A percentile compares a stretch with the other conserved stretches of the same genome.
These are phyloP conservation scores for Aurelia sp. DNA, from an alignment of 30 jellyfish, hydroid and myxozoan genomes.

Conservation along the genomic window DNA sequence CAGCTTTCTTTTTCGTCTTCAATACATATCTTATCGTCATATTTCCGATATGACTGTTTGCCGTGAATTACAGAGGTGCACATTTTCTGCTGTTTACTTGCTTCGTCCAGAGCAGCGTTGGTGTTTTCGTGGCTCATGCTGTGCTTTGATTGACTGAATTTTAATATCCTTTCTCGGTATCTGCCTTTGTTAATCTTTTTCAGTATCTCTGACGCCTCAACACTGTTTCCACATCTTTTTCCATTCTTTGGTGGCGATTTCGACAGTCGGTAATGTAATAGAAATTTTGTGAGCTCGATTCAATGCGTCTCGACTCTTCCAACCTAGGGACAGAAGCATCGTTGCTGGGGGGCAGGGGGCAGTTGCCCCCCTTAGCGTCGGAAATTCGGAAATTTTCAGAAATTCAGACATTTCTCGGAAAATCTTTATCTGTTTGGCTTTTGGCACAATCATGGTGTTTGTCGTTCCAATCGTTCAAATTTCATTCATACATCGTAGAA, in stretches of 20 bases:
- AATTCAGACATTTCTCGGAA: too few species aligned
- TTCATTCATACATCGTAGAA: too few species aligned
- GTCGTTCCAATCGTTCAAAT: too few species aligned
- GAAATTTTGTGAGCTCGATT: neutral
- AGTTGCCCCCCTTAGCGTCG: too few species aligned
- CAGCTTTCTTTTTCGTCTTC: too few species aligned
- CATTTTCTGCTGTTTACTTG: conserved; percentile 14
- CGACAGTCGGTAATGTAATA: neutral
- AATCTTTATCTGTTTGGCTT: too few species aligned
- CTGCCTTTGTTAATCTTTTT: conserved; percentile 8
- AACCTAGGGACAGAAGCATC: too few species aligned
- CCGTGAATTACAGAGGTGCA: neutral
- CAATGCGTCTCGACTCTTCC: too few species aligned
- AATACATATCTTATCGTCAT: conserved; percentile 6
- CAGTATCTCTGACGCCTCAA: conserved; percentile 11
- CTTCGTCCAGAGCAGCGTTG: conserved; percentile 21
- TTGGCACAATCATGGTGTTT: too few species aligned
- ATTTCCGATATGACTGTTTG: conserved; percentile 7
- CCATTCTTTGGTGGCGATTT: neutral
- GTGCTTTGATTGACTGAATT: conserved; percentile 6
- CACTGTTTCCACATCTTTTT: neutral
- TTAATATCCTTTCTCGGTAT: neutral
- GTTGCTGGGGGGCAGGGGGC: too few species aligned
- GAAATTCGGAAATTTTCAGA: too few species aligned
- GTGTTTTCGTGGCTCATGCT: neutral